Evolutionary conservation across 2,113 vertebrate species (phyloP).

Genomic region (Gavia stellata): DNA sequence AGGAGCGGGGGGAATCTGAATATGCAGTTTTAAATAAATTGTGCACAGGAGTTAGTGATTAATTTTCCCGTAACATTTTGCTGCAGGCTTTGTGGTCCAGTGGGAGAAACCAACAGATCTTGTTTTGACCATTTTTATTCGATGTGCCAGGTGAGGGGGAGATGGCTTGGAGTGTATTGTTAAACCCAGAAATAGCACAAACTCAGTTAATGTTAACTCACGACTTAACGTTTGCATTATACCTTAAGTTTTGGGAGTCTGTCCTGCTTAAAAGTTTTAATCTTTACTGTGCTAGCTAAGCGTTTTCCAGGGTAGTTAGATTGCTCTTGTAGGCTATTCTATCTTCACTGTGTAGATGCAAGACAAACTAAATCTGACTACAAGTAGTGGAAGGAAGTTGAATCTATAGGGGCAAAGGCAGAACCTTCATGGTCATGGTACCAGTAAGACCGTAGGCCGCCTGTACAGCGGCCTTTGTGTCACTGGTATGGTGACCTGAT

Average conservation of each 20-base stretch:
- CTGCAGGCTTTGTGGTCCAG: background rate
- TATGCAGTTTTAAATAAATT: background rate
- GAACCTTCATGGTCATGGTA: background rate
- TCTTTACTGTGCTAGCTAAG: background rate
- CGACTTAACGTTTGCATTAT: background rate
- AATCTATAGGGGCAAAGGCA: background rate
- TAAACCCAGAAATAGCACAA: background rate
- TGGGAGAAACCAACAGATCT: background rate
- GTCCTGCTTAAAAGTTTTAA: background rate
- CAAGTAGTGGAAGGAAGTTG: background rate
- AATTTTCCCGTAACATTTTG: background rate
- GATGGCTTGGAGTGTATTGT: background rate
- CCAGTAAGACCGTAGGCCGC: fast-evolving
- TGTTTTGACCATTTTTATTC: background rate
- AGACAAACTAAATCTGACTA: background rate
- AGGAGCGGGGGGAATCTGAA: background rate
- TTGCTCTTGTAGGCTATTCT: background rate
- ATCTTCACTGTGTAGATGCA: background rate
- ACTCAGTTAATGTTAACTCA: background rate
- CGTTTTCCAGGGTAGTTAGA: background rate
- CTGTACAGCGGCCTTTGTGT: background rate
- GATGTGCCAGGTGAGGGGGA: background rate
- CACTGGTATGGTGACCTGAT: background rate
- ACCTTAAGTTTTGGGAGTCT: background rate
- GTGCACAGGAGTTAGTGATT: background rate